These are phyloP conservation scores for Anguilla marmorata DNA, from an alignment of 2,797 vertebrate genomes.

Conservation along the genomic window DNA sequence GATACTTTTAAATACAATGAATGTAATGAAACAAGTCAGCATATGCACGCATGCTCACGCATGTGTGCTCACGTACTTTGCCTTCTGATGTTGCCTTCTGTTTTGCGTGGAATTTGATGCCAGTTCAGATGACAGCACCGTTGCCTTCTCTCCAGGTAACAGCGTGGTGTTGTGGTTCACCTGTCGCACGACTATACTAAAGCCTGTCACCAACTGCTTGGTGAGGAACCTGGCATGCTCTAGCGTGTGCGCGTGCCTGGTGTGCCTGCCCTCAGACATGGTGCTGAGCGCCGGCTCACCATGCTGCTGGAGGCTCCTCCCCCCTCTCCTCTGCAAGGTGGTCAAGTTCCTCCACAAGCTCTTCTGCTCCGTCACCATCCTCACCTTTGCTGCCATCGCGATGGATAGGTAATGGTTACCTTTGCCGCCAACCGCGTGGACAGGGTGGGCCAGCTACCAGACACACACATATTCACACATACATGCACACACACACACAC, in stretches of 20 bases:
- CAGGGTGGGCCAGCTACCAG: slow-evolving; percentile 41
- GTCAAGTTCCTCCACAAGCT: slow-evolving; percentile 95
- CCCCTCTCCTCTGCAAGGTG: slow-evolving; percentile 85
- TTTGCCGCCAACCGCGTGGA: not conserved
- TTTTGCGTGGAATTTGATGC: not conserved
- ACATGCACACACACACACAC: not conserved
- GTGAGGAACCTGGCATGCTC: slow-evolving; percentile 94
- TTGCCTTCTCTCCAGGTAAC: slow-evolving; percentile 75
- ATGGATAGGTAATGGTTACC: slow-evolving; percentile 83
- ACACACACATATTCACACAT: not conserved
- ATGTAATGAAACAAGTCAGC: not conserved
- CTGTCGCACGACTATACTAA: slow-evolving; percentile 88
- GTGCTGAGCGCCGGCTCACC: slow-evolving; percentile 84
- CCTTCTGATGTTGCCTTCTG: not conserved
- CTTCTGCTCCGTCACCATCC: slow-evolving; percentile 93
- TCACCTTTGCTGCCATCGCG: slow-evolving; percentile 94
- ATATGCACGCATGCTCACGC: not conserved
- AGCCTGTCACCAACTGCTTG: slow-evolving; percentile 92
- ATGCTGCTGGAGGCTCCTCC: slow-evolving; percentile 94
- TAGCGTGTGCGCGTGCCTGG: slow-evolving; percentile 88
- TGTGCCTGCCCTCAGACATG: slow-evolving; percentile 95
- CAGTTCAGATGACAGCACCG: not conserved
- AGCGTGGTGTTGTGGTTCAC: slow-evolving; percentile 91
- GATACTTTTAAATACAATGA: not conserved
- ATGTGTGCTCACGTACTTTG: not conserved